phyloP scores from a whole-genome alignment of 2,888 invertebrate species.

The Odontocerum albicorne region DNA sequence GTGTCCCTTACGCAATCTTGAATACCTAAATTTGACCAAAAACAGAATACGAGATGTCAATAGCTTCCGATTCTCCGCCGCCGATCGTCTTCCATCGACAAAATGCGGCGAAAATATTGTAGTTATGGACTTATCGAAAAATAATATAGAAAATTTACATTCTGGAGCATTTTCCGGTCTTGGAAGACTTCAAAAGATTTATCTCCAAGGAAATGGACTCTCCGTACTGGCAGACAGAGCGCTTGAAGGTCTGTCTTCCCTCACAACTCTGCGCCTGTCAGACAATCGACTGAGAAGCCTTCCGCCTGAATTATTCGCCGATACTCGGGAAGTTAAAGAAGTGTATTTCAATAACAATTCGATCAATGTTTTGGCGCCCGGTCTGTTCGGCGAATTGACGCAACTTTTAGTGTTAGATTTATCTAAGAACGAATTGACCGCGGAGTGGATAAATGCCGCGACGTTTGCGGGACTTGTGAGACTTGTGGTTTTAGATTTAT shows the following conservation, averaged over 20 bases:
- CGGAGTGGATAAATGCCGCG: constrained; percentile 80
- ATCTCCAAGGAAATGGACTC: constrained; percentile 76
- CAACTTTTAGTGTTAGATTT: constrained; percentile 76
- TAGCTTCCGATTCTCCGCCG: constrained; percentile 69
- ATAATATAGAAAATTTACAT: constrained; percentile 75
- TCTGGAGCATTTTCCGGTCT: constrained; percentile 72
- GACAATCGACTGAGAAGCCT: constrained; percentile 79
- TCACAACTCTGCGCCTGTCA: constrained; percentile 75
- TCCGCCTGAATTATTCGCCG: constrained; percentile 80
- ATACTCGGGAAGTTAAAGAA: constrained; percentile 76
- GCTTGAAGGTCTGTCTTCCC: constrained; percentile 70
- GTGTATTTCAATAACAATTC: constrained; percentile 82
- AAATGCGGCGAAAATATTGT: constrained; percentile 71
- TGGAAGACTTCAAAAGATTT: constrained; percentile 69
- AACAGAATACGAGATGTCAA: constrained; percentile 76
- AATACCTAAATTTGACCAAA: constrained; percentile 76
- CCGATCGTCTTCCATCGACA: constrained; percentile 59
- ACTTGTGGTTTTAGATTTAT: constrained; percentile 75
- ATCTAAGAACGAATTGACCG: constrained; percentile 76
- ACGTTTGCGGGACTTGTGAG: constrained; percentile 78
- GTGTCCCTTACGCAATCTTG: constrained; percentile 73
- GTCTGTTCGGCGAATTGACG: constrained; percentile 73
- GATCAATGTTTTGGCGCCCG: constrained; percentile 77
- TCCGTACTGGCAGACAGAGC: constrained; percentile 76
- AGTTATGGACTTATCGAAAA: constrained; percentile 74